A percentile compares a stretch with the other conserved stretches of the same genome.
Evolutionary conservation across 1,140 invertebrate genomes (phyloP).

Genomic region (Rhopalosiphum maidis): DNA sequence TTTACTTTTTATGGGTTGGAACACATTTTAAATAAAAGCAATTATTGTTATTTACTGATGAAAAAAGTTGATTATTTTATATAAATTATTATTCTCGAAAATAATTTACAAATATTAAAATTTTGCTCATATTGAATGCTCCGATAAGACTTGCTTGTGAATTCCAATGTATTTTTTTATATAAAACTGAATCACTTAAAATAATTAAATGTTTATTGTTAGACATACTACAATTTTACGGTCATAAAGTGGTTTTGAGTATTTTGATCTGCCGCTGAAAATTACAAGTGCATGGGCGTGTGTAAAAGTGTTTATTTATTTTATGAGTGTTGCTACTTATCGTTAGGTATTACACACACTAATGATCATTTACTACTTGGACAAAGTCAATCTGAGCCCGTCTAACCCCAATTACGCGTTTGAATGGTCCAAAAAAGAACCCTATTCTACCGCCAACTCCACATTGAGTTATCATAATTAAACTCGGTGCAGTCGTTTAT

Average conservation of each 20-base stretch:
- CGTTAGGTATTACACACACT: background rate
- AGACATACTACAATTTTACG: background rate
- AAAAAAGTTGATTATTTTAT: background rate
- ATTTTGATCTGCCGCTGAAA: background rate
- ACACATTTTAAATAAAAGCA: background rate
- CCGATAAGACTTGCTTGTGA: background rate
- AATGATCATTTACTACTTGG: background rate
- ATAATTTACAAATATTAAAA: background rate
- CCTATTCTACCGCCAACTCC: background rate
- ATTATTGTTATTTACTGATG: background rate
- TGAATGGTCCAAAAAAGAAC: background rate
- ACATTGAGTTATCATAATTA: background rate
- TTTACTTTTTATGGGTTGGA: background rate
- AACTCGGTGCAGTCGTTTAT: too few species aligned
- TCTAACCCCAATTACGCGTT: background rate
- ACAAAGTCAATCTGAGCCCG: background rate
- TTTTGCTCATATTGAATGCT: background rate
- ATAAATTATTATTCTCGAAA: background rate
- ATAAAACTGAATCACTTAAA: background rate
- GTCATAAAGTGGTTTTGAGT: background rate
- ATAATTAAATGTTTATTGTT: background rate
- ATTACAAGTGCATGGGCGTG: background rate
- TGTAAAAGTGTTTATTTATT: background rate
- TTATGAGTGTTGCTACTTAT: background rate
- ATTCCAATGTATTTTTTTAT: background rate